Percentiles rank a stretch among this genome's conserved stretches.
phyloP scores from a whole-genome alignment of 2,888 invertebrate species.

The Caprella mutica region DNA sequence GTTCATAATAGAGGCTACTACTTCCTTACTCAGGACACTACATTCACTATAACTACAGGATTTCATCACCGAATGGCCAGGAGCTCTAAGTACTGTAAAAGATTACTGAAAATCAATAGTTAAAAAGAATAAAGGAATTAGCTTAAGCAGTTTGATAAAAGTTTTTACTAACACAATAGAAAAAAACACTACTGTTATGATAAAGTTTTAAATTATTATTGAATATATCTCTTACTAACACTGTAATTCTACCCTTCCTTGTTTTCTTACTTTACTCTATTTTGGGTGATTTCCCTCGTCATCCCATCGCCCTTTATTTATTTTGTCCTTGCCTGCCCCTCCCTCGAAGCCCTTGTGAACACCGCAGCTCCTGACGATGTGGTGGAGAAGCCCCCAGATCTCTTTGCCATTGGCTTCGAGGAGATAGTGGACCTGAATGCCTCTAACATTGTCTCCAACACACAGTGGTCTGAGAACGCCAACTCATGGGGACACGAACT shows the following conservation, averaged over 20 bases:
- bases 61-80: too few species aligned
- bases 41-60: too few species aligned
- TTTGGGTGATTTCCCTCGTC: conserved; percentile 40
- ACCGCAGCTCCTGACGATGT: conserved; percentile 28
- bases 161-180: too few species aligned
- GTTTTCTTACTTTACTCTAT: neutral
- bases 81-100: too few species aligned
- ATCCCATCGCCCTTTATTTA: neutral
- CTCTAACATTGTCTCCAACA: conserved; percentile 67
- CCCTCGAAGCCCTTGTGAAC: conserved; percentile 35
- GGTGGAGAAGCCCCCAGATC: conserved; percentile 57
- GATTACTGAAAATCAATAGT: too few species aligned
- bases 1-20: too few species aligned
- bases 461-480: conserved; percentile 70
- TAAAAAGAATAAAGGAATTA: too few species aligned
- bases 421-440: conserved; percentile 99
- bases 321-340: neutral
- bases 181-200: too few species aligned
- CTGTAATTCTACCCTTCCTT: conserved; percentile 11
- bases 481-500: conserved; percentile 91
- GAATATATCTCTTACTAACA: conserved; percentile 20
- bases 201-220: too few species aligned
- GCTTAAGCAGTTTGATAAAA: too few species aligned
- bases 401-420: conserved; percentile 96
- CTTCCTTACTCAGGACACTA: too few species aligned